A percentile compares a stretch with the other conserved stretches of the same genome.
These are phyloP conservation scores for Papilio helenus DNA, from an alignment of 1,140 invertebrate genomes.

Conservation along the genomic window DNA sequence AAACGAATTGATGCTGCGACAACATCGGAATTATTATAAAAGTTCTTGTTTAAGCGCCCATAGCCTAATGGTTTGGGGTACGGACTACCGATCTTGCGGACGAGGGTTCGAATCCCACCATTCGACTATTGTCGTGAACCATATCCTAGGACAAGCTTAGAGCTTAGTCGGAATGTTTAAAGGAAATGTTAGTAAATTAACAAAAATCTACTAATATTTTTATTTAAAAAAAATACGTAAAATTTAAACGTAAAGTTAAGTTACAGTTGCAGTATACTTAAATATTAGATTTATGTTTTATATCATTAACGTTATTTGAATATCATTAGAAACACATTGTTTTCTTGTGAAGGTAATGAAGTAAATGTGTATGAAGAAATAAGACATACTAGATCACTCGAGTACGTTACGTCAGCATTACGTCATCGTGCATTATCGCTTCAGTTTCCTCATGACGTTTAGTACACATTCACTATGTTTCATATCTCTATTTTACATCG, in stretches of 20 bases:
- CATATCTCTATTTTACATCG: background rate
- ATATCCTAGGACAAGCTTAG: too few species aligned
- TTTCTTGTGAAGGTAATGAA: background rate
- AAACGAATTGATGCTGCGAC: background rate
- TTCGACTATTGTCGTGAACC: too few species aligned
- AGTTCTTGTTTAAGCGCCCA: background rate
- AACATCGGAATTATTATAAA: background rate
- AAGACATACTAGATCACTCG: slow-evolving; percentile 35
- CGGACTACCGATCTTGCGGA: too few species aligned
- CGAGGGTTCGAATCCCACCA: too few species aligned
- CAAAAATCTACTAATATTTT: too few species aligned
- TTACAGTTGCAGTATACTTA: background rate
- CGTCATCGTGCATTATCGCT: slow-evolving; percentile 29
- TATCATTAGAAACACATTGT: background rate
- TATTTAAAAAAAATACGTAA: too few species aligned
- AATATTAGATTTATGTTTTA: background rate
- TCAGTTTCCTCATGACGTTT: slow-evolving; percentile 33
- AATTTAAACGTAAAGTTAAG: too few species aligned
- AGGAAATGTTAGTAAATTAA: too few species aligned
- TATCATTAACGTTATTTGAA: background rate
- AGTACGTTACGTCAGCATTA: slow-evolving; percentile 32
- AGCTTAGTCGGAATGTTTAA: too few species aligned
- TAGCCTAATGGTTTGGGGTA: background rate
- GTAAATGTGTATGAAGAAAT: slow-evolving; percentile 32
- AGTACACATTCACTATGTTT: slow-evolving; percentile 33